Evolutionary conservation across 2,797 vertebrate species (phyloP), one percentile per base, ranked within the genome.

Genomic region (Pachyuromys duprasi): DNA sequence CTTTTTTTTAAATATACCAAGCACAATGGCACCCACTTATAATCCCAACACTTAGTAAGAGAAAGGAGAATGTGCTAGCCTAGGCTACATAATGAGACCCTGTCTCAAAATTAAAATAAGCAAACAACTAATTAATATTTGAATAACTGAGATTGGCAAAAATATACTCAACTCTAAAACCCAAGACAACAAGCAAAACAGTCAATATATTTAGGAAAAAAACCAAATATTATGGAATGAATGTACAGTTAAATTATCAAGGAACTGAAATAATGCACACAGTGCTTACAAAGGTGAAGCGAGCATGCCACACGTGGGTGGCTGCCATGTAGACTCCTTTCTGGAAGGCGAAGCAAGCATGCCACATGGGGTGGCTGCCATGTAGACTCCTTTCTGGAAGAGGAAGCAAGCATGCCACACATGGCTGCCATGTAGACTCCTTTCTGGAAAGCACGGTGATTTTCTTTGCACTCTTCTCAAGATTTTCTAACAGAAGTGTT

Each of bases 271-370:
- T 3, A 26, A 3, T 18, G 2, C 9, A 81, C 5, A 9, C 22
- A 11, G 8, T 6, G 45, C 7, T 14, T 36, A 8, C 0, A 2
- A 75, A 8, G 3, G 8, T 26, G 8, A 72, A 55, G 33, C 3
- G 36, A 49, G 49, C 0, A 5, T 1, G 13, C 2, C 39, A 2
- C 12, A 55, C 39, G 42, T 0, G 39, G n/a, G 42, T 0, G 39
- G n/a, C 42, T 65, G 12, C 20, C 28, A 55, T 22, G 1, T 24
- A 33, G 5, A 49, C 0, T n/a, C 55, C 33, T 36, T 89, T 55
- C 94, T 78, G 20, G 72, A 76, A 78, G 49, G 11, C 8, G 49
- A 49, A 49, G 49, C 49, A 11, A 22, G 3, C 0, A 8, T 0
- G 13, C 2, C 45, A 3, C 5, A 28, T 39, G n/a, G 49, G 49